Base-by-base conservation (phyloP, 2,888 invertebrate genomes). In the Nudaria mundana region DNA sequence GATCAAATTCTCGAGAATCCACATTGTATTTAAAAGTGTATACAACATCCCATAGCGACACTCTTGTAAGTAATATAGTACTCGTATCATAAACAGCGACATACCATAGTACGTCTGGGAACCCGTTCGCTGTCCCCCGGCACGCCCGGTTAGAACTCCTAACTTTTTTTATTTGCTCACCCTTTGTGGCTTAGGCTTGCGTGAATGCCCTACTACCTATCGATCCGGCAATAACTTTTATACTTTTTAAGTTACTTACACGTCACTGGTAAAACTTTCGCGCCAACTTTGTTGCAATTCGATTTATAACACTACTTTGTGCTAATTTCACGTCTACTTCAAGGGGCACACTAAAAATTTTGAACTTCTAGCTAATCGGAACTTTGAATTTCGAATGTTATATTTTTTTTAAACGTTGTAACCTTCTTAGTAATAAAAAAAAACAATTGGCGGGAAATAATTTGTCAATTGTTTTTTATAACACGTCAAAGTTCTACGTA, bases 111-210 rank as follows among this genome's bases (percentile, higher is more conserved):
- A 76, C 83, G 53, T 34, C 71, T 76, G 68, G 71, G 79, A 87
- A 86, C 86, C 79, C 81, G 86, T 76, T 81, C 72, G 70, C 60
- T 74, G 76, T 72, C 78, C 81, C 79, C 77, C 74, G 76, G 67
- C 76, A 72, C 76, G 85, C 76, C 83, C 85, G 84, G 86, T 86
- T 85, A 85, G 84, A 85, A 81, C 70, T 81, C 81, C 81, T 77
- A 81, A 82, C 81, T 83, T 85, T 86, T 20, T 86, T 87, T 82
- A 75, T 71, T 76, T 69, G 76, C 71, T 78, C 78, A 81, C 85
- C 84, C 86, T 83, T 77, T 76, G 78, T 76, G 77, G 79, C 77
- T 82, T 81, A 82, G 82, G 71, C 66, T 72, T 69, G 76, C 82
- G 81, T 80, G 81, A 83, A 76, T 74, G 77, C 78, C 80, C 82